Base-by-base conservation (phyloP, 2,797 vertebrate genomes). In the Glyptemys insculpta region DNA sequence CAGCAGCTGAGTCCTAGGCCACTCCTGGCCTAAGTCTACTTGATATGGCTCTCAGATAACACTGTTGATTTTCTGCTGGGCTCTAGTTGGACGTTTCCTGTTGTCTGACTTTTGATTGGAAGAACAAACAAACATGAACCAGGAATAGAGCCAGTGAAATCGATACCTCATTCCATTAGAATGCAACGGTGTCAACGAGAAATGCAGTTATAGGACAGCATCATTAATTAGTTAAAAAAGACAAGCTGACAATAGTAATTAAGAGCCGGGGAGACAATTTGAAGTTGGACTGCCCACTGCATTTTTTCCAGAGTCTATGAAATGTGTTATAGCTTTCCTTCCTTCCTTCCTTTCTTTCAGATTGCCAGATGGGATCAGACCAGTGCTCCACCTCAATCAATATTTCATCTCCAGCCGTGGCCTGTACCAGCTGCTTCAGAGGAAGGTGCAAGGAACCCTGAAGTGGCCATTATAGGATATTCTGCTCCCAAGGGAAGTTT, bases 1-100 rank as follows among this genome's bases (percentile, higher is more conserved):
- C 94, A 97, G 97, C 96, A 97, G 97, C 97, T 98, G 95, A 97
- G 94, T 92, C 92, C 82, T 95, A 59, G 82, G 85, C 87, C 76
- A 16, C 92, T 97, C 91, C 93, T 97, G 94, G 94, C 93, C 97
- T 84, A 47, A 94, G 83, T 90, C 95, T 96, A 27, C 83, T 90
- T 68, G 88, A 41, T 79, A 86, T 47, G 84, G 79, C 84, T 85
- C 81, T 93, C 83, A 90, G 93, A 94, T 96, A 94, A 91, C 2
- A 0, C 34, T 82, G 81, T 7, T 90, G 86, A 65, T 84, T 83
- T 79, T 94, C 84, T 89, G 81, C 79, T 65, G 91, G 76, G 87
- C n/a, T 6, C 49, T 80, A 54, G 41, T 49, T 1, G 3, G 68
- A 86, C 2, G 1, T 21, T 90, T 95, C 93, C 97, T 89, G 97